Evolutionary conservation across 2,797 vertebrate species (phyloP).

Genomic region (Lepilemur septentrionalis): DNA sequence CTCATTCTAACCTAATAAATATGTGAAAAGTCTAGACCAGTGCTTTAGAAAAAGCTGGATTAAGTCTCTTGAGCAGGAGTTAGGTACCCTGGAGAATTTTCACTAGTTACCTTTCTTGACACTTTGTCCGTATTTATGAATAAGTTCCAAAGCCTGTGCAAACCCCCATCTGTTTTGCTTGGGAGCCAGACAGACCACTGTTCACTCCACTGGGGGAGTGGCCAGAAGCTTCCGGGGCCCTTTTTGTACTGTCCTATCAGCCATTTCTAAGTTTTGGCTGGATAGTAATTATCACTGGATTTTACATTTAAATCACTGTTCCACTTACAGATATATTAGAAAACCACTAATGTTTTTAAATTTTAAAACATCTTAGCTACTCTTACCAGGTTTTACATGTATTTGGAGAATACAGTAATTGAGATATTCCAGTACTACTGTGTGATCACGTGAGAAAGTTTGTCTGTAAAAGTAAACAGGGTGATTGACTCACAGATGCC

Average conservation of each 20-base stretch:
- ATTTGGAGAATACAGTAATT: not conserved
- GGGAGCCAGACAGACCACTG: not conserved
- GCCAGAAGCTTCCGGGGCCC: not conserved
- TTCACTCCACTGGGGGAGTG: too few relatives aligned
- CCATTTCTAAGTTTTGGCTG: not conserved
- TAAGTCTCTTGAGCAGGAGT: not conserved
- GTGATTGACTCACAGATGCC: fast-evolving
- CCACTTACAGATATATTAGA: not conserved
- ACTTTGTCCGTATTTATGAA: fast-evolving
- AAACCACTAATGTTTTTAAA: not conserved
- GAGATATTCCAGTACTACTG: fast-evolving
- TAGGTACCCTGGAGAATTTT: not conserved
- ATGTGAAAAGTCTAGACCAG: not conserved
- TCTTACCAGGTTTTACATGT: not conserved
- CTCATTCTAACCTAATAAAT: not conserved
- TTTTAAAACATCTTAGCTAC: not conserved
- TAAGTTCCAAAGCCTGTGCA: not conserved
- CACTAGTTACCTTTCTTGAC: not conserved
- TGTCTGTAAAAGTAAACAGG: fast-evolving
- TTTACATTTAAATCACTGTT: not conserved
- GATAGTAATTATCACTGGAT: not conserved
- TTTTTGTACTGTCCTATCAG: fast-evolving
- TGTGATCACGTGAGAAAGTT: not conserved
- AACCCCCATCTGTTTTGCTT: not conserved
- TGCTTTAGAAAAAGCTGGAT: not conserved